Base-by-base conservation (phyloP, 2,888 invertebrate genomes). In the Dyspetes luteomarginatus region DNA sequence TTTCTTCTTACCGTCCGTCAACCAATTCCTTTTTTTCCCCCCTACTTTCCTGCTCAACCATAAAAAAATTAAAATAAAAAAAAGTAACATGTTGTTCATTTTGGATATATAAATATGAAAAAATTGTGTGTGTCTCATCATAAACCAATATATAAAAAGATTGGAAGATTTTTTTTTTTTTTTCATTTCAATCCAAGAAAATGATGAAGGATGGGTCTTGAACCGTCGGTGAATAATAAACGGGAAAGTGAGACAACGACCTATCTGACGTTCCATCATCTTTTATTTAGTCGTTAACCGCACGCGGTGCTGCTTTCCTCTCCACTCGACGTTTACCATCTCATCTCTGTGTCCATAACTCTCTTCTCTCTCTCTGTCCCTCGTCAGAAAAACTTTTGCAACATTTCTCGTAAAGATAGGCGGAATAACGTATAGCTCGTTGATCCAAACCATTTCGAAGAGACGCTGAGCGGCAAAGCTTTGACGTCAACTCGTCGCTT, bases 271-370 rank as follows among this genome's bases (percentile, higher is more conserved):
- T 76, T 79, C 75, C 83, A 85, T n/a, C n/a, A n/a, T 85, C 84
- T 84, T 84, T 85, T 85, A 83, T 85, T 85, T 83, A 84, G 83
- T 85, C 85, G 82, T 84, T 85, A 85, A 71, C 71, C 55, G 67
- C 68, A 76, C 78, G 62, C 65, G 72, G 26, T 56, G 68, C 71
- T 50, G 73, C 19, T 36, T 74, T 45, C 71, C 58, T 60, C 52
- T 17, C 22, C 36, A 22, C n/a, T 26, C 15, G 50, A 19, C 55
- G n/a, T 50, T 67, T 30, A 36, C 65, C 30, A 7, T 28, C 30
- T 65, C 4, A 7, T 30, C 28, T 30, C 50, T 50, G 50, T 12
- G 30, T 15, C n/a, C 7, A 30, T 52, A 22, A 22, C 50, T 30
- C 19, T 5, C 19, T 24, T 1, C 19, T 5, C 9, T 4, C 36